A percentile compares a stretch with the other conserved stretches of the same genome.
Evolutionary conservation across 1,140 invertebrate species (phyloP).

Genomic region (Lasioglossum baleicum): DNA sequence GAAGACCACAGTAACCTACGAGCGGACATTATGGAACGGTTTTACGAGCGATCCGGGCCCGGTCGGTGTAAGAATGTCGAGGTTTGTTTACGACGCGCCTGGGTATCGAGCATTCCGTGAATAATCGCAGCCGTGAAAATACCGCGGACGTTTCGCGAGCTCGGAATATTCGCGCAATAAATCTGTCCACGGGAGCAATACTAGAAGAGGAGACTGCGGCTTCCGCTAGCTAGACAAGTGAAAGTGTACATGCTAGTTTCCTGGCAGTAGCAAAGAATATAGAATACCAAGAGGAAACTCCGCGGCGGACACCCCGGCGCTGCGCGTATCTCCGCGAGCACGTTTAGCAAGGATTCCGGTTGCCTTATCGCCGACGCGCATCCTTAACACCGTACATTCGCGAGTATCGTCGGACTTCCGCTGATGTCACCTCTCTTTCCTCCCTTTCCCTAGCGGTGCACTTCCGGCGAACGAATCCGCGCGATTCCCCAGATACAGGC

Average conservation of each 20-base stretch:
- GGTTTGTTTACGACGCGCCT: background rate
- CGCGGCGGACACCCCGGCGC: background rate
- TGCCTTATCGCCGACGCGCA: conserved; percentile 48
- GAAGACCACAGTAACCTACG: background rate
- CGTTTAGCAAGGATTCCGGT: conserved; percentile 43
- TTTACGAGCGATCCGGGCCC: conserved; percentile 21
- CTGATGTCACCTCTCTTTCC: conserved; percentile 38
- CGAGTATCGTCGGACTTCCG: conserved; percentile 56
- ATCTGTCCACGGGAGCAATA: background rate
- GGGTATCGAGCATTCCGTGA: conserved; percentile 13
- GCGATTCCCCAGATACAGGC: too few relatives aligned
- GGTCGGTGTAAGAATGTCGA: background rate
- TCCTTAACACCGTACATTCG: conserved; percentile 46
- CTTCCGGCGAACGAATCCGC: conserved; percentile 30
- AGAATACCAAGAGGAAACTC: conserved; percentile 37
- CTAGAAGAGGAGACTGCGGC: background rate
- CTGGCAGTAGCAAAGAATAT: background rate
- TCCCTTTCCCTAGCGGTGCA: conserved; percentile 24
- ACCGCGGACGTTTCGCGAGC: background rate
- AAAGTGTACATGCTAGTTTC: background rate
- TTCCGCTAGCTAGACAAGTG: background rate
- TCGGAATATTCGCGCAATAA: background rate
- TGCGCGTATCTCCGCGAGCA: conserved; percentile 3
- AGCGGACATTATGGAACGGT: conserved; percentile 7
- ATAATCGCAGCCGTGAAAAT: background rate